Evolutionary conservation across 1,140 invertebrate genomes (phyloP).

Genomic region (Bombus difficillimus): DNA sequence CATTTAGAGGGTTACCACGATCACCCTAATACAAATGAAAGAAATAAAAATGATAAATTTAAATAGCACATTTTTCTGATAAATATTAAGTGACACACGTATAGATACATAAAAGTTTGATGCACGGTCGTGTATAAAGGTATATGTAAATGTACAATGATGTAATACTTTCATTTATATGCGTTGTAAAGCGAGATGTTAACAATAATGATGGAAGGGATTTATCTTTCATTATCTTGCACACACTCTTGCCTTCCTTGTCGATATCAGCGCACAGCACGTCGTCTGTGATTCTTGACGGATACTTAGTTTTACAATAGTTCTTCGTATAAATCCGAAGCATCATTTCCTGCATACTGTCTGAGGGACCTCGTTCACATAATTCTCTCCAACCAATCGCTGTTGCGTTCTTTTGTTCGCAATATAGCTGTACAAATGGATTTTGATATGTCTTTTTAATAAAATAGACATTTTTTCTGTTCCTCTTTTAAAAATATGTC

Average conservation of each 20-base stretch:
- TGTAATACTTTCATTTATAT: not conserved
- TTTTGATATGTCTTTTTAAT: not conserved
- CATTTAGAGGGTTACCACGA: slow-evolving; percentile 86
- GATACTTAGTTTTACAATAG: slow-evolving; percentile 87
- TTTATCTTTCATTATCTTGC: slow-evolving; percentile 83
- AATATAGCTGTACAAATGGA: slow-evolving; percentile 73
- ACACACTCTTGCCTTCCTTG: slow-evolving; percentile 89
- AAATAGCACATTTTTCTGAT: not conserved
- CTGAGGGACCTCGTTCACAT: slow-evolving; percentile 79
- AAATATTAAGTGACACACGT: not conserved
- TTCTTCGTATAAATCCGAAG: slow-evolving; percentile 90
- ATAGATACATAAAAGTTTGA: no score
- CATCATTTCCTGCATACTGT: slow-evolving; percentile 84
- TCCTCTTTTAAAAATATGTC: not conserved
- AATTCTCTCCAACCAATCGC: slow-evolving; percentile 88
- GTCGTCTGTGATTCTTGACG: slow-evolving; percentile 89
- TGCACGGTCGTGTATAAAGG: not conserved
- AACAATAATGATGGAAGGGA: not conserved
- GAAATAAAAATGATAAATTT: not conserved
- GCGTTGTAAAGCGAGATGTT: not conserved
- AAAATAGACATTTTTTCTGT: not conserved
- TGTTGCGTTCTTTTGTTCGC: slow-evolving; percentile 74
- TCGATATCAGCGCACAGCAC: slow-evolving; percentile 92
- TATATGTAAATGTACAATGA: not conserved
- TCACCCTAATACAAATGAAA: slow-evolving; percentile 82